Base-by-base conservation (phyloP, 1,140 invertebrate genomes). In the Latrodectus geometricus region DNA sequence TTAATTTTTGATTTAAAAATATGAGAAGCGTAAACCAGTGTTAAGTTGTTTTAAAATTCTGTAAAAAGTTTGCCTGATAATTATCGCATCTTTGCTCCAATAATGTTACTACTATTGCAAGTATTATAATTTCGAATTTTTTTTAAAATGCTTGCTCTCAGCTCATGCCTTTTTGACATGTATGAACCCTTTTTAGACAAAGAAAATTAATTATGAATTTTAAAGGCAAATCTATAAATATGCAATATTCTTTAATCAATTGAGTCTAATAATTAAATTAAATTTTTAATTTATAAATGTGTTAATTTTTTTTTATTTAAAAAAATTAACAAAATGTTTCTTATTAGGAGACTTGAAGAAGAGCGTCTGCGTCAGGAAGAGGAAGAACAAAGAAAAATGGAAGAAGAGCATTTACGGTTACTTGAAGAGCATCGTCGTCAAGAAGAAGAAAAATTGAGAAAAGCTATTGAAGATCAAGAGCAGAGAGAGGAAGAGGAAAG, bases 321-420 rank as follows among this genome's bases (percentile, higher is more conserved):
- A n/a, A 74, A 11, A 9, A 0, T 49, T 52, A 74, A 49, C 48
- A 74, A 50, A 35, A 35, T 5, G 35, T 35, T n/a, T 52, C 14
- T 50, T 52, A 48, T 9, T 61, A 70, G 12, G 9, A 87, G 91
- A 88, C 88, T 93, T 90, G 94, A 95, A 90, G 94, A 94, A 66
- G 95, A 96, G 91, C 90, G 94, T 82, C 92, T 95, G 89, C 92
- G 94, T 15, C 93, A 93, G 82, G 96, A 97, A 90, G 96, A 96
- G 89, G 95, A 96, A 90, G 94, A 96, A 87, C 95, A 96, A 89
- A 92, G 94, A 68, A 92, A 93, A 50, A 92, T 95, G 52, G 95
- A 96, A 89, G 95, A 96, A 90, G 95, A 96, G 90, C 94, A 94
- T 61, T 90, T 94, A 8, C 93, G 95, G 87, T 90, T 95, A 68